phyloP scores from a whole-genome alignment of 2,113 vertebrate species.

The Irena cyanogastra region DNA sequence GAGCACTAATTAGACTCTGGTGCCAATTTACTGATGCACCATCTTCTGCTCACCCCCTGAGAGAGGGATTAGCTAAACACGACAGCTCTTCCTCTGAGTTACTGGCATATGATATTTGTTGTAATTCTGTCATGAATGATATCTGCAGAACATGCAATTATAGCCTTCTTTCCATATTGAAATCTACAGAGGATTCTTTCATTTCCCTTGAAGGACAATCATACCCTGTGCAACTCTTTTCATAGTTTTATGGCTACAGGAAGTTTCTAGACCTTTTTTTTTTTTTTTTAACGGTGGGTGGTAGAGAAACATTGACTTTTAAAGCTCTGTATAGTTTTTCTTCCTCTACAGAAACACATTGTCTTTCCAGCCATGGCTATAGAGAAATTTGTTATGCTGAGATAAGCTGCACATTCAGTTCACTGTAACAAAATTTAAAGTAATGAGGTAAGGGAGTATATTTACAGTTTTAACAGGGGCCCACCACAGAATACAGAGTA shows the following conservation, averaged over 20 bases:
- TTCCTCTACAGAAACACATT: conserved; percentile 15
- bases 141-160: conserved; percentile 37
- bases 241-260: neutral
- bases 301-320: conserved; percentile 6
- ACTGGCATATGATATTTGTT: conserved; percentile 40
- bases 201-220: conserved; percentile 28
- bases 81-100: neutral
- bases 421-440: conserved; percentile 22
- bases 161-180: neutral
- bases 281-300: neutral
- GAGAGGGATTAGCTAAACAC: conserved; percentile 17
- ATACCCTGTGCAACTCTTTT: neutral
- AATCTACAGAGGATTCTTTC: neutral
- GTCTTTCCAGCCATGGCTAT: conserved; percentile 40
- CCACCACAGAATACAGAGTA: neutral
- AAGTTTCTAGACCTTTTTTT: neutral
- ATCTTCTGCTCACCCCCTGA: conserved; percentile 40
- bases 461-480: neutral
- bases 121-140: conserved; percentile 46
- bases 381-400: conserved; percentile 36
- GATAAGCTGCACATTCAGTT: conserved; percentile 16
- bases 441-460: conserved; percentile 32
- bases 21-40: conserved; percentile 54
- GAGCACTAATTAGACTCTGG: conserved; percentile 35
- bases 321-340: conserved; percentile 29